Evolutionary conservation across 37 sponge, comb jelly and placozoan species (phyloP).

Genomic region (Oopsacas minuta): DNA sequence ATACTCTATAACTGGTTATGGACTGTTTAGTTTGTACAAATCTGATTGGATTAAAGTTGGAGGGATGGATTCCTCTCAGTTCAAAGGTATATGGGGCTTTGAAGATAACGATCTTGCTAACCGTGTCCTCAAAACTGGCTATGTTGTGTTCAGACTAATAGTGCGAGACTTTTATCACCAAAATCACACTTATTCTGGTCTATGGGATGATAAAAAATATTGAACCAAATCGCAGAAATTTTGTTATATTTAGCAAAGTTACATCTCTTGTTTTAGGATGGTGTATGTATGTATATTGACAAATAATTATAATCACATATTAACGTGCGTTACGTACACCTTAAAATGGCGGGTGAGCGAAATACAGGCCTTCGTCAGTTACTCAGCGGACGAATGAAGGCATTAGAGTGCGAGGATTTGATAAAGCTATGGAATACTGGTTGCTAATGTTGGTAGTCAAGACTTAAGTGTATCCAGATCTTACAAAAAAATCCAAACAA

Average conservation of each 20-base stretch:
- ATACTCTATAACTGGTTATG: neutral
- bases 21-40: slow-evolving; percentile 19
- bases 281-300: neutral
- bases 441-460: too few relatives aligned
- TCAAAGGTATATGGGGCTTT: slow-evolving; percentile 18
- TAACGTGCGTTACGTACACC: too few relatives aligned
- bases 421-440: too few relatives aligned
- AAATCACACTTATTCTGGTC: neutral
- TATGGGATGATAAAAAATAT: neutral
- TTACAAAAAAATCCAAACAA: too few relatives aligned
- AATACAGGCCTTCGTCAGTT: too few relatives aligned
- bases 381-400: too few relatives aligned
- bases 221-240: neutral
- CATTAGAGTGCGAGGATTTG: too few relatives aligned
- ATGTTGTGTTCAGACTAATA: neutral
- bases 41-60: slow-evolving; percentile 14
- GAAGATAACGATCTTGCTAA: slow-evolving; percentile 15
- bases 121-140: neutral
- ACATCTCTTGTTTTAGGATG: neutral
- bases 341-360: too few relatives aligned
- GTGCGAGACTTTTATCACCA: slow-evolving; percentile 5
- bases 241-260: neutral
- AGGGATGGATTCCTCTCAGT: neutral
- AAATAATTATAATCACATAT: too few relatives aligned
- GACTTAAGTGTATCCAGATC: too few relatives aligned